Evolutionary conservation across 2,888 invertebrate genomes (phyloP), one percentile per base, ranked within the genome.

Genomic region (Agapostemon virescens): DNA sequence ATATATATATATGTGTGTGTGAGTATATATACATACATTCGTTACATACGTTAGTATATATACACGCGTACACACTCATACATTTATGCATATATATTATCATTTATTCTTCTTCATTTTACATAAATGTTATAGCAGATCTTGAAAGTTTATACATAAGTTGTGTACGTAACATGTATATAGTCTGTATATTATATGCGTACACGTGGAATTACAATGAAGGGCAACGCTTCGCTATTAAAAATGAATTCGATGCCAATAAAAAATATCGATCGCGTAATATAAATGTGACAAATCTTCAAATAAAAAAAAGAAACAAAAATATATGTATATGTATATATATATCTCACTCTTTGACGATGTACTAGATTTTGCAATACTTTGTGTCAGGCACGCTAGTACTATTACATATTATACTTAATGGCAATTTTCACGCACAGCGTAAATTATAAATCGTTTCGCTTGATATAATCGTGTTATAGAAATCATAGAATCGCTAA

Each of bases 61-160:
- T n/a, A n/a, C n/a, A n/a, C n/a, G n/a, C n/a, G n/a, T n/a, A n/a
- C n/a, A n/a, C n/a, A n/a, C n/a, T n/a, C n/a, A n/a, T n/a, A n/a
- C n/a, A n/a, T n/a, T n/a, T n/a, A n/a, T n/a, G n/a, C n/a, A n/a
- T n/a, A n/a, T 49, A n/a, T 38, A 74, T 71, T 68, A 66, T 36
- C 40, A 49, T 79, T 74, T 74, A 73, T 70, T 74, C 17, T 15
- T 33, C 2, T 64, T 30, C 20, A 17, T 36, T 58, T 71, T 71
- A 68, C 69, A 80, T 38, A 67, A 74, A 74, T 36, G 64, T 70
- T 70, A 72, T 71, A 70, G 69, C n/a, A 49, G 17, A 52, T 36
- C 38, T 6, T 33, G 36, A 67, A 69, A 70, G 49, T 80, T 77
- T 67, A 40, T 49, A 68, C 17, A 61, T 73, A 52, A 20, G 55